These are phyloP conservation scores for Ephydatia muelleri DNA, from an alignment of 37 sponge, comb jelly and placozoan species.

Conservation along the genomic window DNA sequence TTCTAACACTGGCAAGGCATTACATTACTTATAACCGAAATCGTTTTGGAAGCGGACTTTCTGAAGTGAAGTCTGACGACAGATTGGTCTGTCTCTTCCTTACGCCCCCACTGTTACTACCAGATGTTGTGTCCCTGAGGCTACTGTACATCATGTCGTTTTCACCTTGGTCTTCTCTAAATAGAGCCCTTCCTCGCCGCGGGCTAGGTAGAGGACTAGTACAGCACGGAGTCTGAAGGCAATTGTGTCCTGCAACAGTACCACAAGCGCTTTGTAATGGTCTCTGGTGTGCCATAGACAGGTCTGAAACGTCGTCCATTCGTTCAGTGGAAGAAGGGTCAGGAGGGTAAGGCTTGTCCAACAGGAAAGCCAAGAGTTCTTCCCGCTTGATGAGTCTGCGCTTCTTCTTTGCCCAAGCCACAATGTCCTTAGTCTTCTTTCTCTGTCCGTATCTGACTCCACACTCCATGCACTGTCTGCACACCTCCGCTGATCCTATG, in stretches of 20 bases:
- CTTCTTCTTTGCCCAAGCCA: constrained; percentile 84
- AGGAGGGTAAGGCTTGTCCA: constrained; percentile 60
- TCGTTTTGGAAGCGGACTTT: constrained; percentile 40
- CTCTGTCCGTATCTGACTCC: constrained; percentile 67
- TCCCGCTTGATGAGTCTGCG: constrained; percentile 61
- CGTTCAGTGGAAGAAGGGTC: background rate
- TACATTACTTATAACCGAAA: constrained; percentile 36
- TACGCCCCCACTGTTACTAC: constrained; percentile 3
- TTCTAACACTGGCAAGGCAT: background rate
- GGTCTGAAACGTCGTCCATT: constrained; percentile 5
- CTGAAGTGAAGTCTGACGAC: constrained; percentile 28
- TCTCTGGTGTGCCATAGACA: constrained; percentile 14
- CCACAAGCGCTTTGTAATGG: background rate
- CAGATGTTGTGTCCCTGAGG: background rate
- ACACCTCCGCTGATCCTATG: constrained; percentile 72
- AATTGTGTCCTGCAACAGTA: background rate
- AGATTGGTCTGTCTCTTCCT: constrained; percentile 27
- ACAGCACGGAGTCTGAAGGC: constrained; percentile 21
- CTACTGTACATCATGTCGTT: background rate
- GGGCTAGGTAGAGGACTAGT: constrained; percentile 9
- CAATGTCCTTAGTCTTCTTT: constrained; percentile 66
- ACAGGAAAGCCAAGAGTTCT: constrained; percentile 75
- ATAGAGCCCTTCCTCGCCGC: constrained; percentile 41
- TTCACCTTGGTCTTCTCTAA: constrained; percentile 32
- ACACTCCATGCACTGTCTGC: constrained; percentile 69